Evolutionary conservation across 2,113 vertebrate species (phyloP), one percentile per base, ranked within the genome.

Genomic region (Pterophyllum scalare): DNA sequence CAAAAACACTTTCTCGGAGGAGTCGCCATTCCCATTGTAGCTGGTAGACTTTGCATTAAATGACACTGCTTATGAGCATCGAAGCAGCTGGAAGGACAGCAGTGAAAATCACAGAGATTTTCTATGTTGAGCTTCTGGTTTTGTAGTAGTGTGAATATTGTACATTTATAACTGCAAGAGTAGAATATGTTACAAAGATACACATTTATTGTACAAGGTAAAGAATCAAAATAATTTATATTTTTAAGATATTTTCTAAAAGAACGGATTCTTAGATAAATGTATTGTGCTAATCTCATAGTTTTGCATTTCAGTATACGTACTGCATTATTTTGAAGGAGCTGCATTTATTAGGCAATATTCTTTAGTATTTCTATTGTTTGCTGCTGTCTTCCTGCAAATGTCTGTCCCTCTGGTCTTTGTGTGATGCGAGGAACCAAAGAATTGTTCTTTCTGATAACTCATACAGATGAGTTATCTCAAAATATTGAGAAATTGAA

Each of bases 241-340:
- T 96, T 95, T 96, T 94, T 94, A 83, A 94, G 89, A 83, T 94
- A 93, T 95, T 95, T 96, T 96, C 86, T 94, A 95, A 94, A 89
- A 82, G 19, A 90, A 91, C 75, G 65, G 57, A 90, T 88, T 86
- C 64, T 77, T 90, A 93, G 91, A 90, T 57, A 43, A 86, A 91
- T 88, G 86, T 89, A 88, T 93, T 90, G 89, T 88, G 79, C 62
- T 89, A 80, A 93, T 83, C 82, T 86, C 56, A 83, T 94, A 93
- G 86, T 91, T 94, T 91, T 93, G 65, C 83, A 94, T 88, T 92
- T 90, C 28, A 28, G 33, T 79, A 28, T 65, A 83, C 81, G 80
- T 91, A 80, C 75, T 88, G 85, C 79, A 82, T 94, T 92, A 80
- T 82, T 89, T 88, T 86, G 86, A 87, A 80, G 79, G 59, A 79